Evolutionary conservation across 2,888 invertebrate species (phyloP).

Genomic region (Ecliptopera silaceata): DNA sequence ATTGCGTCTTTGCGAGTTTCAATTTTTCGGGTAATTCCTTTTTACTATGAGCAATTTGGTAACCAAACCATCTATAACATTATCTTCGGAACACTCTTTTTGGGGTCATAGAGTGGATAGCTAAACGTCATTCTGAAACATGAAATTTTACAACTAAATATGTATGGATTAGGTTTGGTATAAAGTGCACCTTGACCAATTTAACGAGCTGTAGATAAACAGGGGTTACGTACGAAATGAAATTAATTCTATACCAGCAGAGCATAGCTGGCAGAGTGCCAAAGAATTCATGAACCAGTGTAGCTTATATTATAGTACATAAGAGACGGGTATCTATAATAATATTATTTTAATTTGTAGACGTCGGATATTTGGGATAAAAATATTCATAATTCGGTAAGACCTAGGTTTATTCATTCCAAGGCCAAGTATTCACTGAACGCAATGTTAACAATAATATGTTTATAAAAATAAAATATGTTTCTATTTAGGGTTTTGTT

Average conservation of each 20-base stretch:
- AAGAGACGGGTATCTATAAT: neutral
- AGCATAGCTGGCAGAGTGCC: slow-evolving; percentile 60
- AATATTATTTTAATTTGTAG: neutral
- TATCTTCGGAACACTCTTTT: too few relatives aligned
- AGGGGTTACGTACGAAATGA: slow-evolving; percentile 67
- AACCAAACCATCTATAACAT: too few relatives aligned
- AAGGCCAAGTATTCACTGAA: too few relatives aligned
- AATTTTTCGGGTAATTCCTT: too few relatives aligned
- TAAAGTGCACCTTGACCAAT: slow-evolving; percentile 62
- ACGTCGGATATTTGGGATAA: neutral
- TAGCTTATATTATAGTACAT: slow-evolving; percentile 40
- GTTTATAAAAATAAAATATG: too few relatives aligned
- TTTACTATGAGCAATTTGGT: too few relatives aligned
- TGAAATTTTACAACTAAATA: neutral
- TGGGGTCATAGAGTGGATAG: too few relatives aligned
- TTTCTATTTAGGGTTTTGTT: too few relatives aligned
- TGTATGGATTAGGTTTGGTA: neutral
- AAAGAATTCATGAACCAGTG: slow-evolving; percentile 62
- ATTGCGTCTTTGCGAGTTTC: too few relatives aligned
- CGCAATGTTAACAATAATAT: too few relatives aligned
- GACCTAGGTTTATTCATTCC: too few relatives aligned
- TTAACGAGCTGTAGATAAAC: slow-evolving; percentile 64
- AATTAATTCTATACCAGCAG: slow-evolving; percentile 58
- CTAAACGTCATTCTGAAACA: neutral
- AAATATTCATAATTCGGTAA: neutral